Conservation (phyloP, 2,113 vertebrate species). For the Zosterops japonicus region DNA sequence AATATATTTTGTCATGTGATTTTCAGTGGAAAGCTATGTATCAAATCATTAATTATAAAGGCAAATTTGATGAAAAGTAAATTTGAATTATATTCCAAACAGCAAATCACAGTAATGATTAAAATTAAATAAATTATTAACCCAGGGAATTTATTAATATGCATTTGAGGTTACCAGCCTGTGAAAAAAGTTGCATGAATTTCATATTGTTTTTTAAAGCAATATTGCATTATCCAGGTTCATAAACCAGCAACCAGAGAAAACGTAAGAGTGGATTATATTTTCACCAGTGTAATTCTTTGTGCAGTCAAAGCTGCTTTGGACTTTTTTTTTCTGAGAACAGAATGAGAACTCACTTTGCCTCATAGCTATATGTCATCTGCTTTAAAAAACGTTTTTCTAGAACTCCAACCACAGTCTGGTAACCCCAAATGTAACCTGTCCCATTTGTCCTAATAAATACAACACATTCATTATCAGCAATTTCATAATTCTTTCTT, state of each 20-base stretch:
- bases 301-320: neutral
- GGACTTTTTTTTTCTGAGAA: neutral
- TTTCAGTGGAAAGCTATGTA: neutral
- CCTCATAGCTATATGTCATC: neutral
- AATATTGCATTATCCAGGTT: neutral
- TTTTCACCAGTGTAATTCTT: neutral
- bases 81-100: neutral
- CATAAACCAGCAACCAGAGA: neutral
- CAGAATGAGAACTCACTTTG: neutral
- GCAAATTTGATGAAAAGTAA: neutral
- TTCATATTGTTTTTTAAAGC: neutral
- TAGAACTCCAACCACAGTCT: neutral
- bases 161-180: neutral
- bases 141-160: neutral
- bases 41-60: neutral
- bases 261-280: neutral
- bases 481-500: neutral
- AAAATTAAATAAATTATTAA: constrained; percentile 28
- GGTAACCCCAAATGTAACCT: neutral
- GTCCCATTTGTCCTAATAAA: neutral
- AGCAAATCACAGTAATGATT: neutral
- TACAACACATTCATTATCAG: neutral
- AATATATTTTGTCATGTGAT: neutral
- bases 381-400: neutral
- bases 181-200: neutral